Evolutionary conservation across 2,113 vertebrate genomes (phyloP).

Genomic region (Strigops habroptila): DNA sequence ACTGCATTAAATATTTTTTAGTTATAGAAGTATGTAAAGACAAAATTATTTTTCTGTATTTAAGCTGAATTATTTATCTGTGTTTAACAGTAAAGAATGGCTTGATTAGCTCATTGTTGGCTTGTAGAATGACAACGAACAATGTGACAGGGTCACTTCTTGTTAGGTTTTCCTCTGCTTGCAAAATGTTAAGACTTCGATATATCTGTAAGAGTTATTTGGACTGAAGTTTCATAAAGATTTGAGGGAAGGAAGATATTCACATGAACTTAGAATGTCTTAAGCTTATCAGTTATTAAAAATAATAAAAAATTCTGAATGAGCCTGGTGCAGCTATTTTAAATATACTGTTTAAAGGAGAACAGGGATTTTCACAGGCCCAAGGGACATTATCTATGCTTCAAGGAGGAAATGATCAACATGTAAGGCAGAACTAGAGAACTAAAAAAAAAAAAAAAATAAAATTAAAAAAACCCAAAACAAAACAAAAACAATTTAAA

Average conservation of each 20-base stretch:
- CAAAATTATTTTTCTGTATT: not conserved
- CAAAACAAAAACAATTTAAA: too few species aligned
- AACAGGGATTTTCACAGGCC: not conserved
- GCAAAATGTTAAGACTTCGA: not conserved
- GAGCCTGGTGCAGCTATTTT: not conserved
- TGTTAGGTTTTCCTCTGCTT: not conserved
- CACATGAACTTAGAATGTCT: not conserved
- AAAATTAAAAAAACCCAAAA: not conserved
- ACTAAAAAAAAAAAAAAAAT: not conserved
- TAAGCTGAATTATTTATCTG: not conserved
- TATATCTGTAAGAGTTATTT: not conserved
- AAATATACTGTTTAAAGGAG: not conserved
- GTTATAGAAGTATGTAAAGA: not conserved
- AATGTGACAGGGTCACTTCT: not conserved
- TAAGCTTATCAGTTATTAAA: not conserved
- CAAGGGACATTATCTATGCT: not conserved
- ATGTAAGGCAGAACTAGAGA: not conserved
- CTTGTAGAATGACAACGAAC: not conserved
- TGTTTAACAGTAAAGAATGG: not conserved
- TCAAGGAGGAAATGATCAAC: not conserved
- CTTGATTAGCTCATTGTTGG: not conserved
- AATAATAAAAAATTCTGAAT: not conserved
- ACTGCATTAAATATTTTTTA: not conserved
- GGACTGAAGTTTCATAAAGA: not conserved
- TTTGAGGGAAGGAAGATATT: not conserved